Conservation (phyloP, 1,140 invertebrate genomes). For the Bombus pyrosoma region DNA sequence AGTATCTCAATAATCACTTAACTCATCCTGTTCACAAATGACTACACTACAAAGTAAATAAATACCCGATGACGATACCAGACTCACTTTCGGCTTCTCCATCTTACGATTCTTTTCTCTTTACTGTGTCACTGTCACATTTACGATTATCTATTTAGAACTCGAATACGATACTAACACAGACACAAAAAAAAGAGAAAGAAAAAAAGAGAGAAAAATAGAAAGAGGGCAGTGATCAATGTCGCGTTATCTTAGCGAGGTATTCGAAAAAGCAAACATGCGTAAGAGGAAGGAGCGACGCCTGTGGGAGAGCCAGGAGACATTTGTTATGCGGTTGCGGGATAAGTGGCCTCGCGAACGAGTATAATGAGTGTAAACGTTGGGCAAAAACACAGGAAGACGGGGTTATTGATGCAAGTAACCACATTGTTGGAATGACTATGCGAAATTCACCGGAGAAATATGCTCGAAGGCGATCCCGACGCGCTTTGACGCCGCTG, state of each 20-base stretch:
- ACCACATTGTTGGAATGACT: constrained; percentile 34
- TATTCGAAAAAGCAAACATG: constrained; percentile 14
- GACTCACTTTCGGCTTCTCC: not conserved
- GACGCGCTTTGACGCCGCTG: constrained; percentile 11
- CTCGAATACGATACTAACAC: not conserved
- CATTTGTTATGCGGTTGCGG: constrained; percentile 23
- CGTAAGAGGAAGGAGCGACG: not conserved
- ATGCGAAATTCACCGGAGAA: constrained; percentile 12
- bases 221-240: not conserved
- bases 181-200: not conserved
- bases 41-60: no score
- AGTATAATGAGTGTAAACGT: constrained; percentile 32
- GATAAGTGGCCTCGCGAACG: constrained; percentile 9
- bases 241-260: not conserved
- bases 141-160: not conserved
- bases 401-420: constrained; percentile 26
- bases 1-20: not conserved
- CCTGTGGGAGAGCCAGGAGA: constrained; percentile 6
- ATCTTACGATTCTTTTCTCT: not conserved
- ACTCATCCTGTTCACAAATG: not conserved
- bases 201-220: not conserved
- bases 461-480: constrained; percentile 20
- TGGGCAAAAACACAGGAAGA: constrained; percentile 29
- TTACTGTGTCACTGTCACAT: not conserved
- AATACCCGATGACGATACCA: not conserved